Evolutionary conservation across 1,140 invertebrate genomes (phyloP).

Genomic region (Babylonia areolata): DNA sequence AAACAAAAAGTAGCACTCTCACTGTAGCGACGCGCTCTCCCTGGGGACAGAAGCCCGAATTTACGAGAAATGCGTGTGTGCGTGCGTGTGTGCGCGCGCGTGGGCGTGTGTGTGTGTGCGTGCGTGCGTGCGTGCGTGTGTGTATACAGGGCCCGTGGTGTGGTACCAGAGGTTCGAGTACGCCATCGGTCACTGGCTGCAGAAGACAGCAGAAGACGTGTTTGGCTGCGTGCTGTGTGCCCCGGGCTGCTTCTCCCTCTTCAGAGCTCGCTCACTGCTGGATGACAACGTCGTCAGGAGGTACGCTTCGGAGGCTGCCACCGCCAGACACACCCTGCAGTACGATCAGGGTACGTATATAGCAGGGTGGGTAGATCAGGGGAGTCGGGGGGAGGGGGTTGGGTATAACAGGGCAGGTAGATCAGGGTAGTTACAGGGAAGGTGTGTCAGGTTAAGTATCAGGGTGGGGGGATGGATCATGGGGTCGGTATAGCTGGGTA

Average conservation of each 20-base stretch:
- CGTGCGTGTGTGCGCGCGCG: no score
- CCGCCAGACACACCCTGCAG: conserved; percentile 79
- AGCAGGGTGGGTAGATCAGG: neutral
- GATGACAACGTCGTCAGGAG: conserved; percentile 99
- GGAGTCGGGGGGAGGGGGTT: no score
- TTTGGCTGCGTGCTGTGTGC: conserved; percentile 82
- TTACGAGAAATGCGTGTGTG: no score
- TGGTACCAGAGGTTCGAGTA: conserved; percentile 84
- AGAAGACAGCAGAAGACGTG: conserved; percentile 82
- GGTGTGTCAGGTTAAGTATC: no score
- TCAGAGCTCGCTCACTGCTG: conserved; percentile 94
- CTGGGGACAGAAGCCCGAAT: no score
- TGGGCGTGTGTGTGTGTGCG: neutral
- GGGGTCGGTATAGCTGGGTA: no score
- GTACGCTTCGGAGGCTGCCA: conserved; percentile 83
- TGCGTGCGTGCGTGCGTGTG: neutral
- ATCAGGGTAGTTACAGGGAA: no score
- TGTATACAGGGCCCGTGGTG: conserved; percentile 88
- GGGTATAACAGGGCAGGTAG: no score
- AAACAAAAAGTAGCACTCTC: no score
- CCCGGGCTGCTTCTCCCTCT: conserved; percentile 99
- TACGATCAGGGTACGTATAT: conserved; percentile 78
- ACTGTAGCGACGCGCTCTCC: no score
- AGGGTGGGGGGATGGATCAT: no score
- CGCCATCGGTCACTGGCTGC: conserved; percentile 82